Evolutionary conservation across 2,888 invertebrate species (phyloP).

Genomic region (Lottia scabra): DNA sequence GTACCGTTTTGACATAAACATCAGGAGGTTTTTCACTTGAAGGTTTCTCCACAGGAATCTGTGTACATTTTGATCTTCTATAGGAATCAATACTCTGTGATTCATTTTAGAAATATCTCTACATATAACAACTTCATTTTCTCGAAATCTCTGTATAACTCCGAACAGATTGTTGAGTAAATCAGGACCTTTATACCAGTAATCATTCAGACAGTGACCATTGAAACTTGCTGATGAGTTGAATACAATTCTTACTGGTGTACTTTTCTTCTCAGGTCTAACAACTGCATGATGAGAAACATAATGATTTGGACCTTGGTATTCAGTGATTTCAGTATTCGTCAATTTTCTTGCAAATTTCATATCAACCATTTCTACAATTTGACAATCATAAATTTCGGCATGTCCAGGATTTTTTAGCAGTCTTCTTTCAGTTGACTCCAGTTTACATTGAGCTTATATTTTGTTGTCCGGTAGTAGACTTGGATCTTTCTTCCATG

Average conservation of each 20-base stretch:
- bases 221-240: background rate
- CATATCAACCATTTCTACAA: background rate
- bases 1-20: slow-evolving; percentile 11
- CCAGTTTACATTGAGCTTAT: background rate
- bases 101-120: slow-evolving; percentile 18
- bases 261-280: slow-evolving; percentile 1
- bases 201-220: background rate
- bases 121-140: background rate
- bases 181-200: slow-evolving; percentile 14
- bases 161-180: background rate
- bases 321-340: background rate
- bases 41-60: slow-evolving; percentile 19
- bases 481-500: background rate
- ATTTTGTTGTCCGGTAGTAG: background rate
- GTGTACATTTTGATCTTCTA: slow-evolving; percentile 14
- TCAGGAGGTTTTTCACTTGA: slow-evolving; percentile 5
- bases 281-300: slow-evolving; percentile 19
- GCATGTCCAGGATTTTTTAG: background rate
- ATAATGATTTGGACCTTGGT: slow-evolving; percentile 2
- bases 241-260: background rate
- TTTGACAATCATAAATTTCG: background rate
- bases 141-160: background rate
- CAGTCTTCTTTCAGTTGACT: slow-evolving; percentile 9
- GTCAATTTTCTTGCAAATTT: background rate
- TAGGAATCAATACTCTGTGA: slow-evolving; percentile 8